These are phyloP conservation scores for Ispidina lecontei DNA, from an alignment of 2,797 vertebrate species.

Conservation along the genomic window DNA sequence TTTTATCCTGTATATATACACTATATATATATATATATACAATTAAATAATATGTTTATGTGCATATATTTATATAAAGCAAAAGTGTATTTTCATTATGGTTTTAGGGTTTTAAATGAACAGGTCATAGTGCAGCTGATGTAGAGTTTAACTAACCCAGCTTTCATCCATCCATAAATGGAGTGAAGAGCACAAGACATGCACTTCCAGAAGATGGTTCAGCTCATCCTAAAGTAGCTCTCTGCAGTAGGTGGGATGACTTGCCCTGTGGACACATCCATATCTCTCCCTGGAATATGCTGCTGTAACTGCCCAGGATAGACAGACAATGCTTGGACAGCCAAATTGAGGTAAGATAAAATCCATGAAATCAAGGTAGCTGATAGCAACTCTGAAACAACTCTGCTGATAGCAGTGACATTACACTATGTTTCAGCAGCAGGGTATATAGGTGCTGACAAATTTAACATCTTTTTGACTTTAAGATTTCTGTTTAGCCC, in stretches of 20 bases:
- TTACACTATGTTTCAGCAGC: not conserved
- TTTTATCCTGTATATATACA: not conserved
- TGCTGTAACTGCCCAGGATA: not conserved
- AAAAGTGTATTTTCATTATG: not conserved
- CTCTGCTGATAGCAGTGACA: not conserved
- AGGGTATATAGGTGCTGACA: not conserved
- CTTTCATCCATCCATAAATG: not conserved
- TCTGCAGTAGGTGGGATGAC: not conserved
- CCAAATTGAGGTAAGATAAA: not conserved
- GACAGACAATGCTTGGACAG: not conserved
- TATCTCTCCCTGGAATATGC: not conserved
- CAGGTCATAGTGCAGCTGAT: not conserved
- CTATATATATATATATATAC: not conserved
- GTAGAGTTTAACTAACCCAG: not conserved
- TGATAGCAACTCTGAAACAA: no score
- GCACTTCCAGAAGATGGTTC: not conserved
- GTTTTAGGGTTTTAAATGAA: not conserved
- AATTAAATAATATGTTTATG: not conserved
- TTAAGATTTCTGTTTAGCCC: not conserved
- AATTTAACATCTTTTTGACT: not conserved
- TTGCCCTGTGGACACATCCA: rapidly evolving
- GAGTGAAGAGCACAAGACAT: not conserved
- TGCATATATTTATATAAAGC: not conserved
- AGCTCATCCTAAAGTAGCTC: not conserved
- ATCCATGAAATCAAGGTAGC: not conserved